phyloP scores from a whole-genome alignment of 2,797 vertebrate genomes.

The Sebastes hubbsi region DNA sequence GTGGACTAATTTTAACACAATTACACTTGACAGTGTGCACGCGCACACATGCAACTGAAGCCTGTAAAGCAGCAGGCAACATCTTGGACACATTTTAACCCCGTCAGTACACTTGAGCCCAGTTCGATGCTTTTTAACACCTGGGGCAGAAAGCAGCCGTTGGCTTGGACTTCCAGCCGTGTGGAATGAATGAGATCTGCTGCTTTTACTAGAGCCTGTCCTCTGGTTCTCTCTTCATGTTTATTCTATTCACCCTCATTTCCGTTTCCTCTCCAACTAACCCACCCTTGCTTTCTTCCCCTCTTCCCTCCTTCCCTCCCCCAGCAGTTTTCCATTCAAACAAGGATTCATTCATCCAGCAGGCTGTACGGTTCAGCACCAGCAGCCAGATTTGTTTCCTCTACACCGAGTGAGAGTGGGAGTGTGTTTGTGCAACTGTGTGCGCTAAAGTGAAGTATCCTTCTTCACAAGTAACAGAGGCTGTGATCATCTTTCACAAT shows the following conservation, averaged over 20 bases:
- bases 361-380: slow-evolving; percentile 36
- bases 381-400: slow-evolving; percentile 59
- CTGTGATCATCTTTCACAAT: background rate
- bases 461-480: background rate
- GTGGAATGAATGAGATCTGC: slow-evolving; percentile 52
- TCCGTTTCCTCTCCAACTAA: slow-evolving; percentile 55
- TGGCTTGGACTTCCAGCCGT: background rate
- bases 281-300: slow-evolving; percentile 20
- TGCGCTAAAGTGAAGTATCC: background rate
- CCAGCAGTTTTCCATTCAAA: slow-evolving; percentile 60
- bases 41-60: slow-evolving; percentile 45
- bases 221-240: slow-evolving; percentile 40
- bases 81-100: slow-evolving; percentile 57
- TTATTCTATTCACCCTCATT: slow-evolving; percentile 52
- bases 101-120: slow-evolving; percentile 14
- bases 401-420: background rate
- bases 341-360: slow-evolving; percentile 62
- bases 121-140: slow-evolving; percentile 22
- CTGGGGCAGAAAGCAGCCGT: slow-evolving; percentile 8
- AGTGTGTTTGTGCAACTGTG: background rate
- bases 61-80: slow-evolving; percentile 55
- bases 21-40: slow-evolving; percentile 45
- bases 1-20: slow-evolving; percentile 63
- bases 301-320: slow-evolving; percentile 11
- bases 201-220: slow-evolving; percentile 44